phyloP scores from a whole-genome alignment of 2,888 invertebrate genomes.

The Catocala nupta region DNA sequence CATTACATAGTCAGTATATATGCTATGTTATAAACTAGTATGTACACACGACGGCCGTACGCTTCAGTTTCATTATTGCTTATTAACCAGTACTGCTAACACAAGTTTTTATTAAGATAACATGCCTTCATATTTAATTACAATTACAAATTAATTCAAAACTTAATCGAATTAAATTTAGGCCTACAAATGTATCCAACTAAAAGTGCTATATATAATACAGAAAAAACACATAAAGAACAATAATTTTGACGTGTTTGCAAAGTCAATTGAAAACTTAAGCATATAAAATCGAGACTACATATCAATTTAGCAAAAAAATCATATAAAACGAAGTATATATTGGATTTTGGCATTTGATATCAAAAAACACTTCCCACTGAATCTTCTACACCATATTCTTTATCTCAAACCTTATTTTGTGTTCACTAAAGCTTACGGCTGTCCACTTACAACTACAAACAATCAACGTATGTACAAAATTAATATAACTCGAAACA shows the following conservation, averaged over 20 bases:
- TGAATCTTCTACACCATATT: not conserved
- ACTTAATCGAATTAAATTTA: too few species aligned
- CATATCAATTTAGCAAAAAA: too few species aligned
- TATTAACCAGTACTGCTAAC: slow-evolving; percentile 15
- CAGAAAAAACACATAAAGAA: too few species aligned
- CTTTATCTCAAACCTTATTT: slow-evolving; percentile 2
- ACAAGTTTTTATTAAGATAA: not conserved
- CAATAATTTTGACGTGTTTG: too few species aligned
- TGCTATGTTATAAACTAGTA: slow-evolving; percentile 33
- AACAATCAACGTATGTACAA: slow-evolving; percentile 46
- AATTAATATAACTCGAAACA: slow-evolving; percentile 29
- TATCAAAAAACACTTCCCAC: not conserved
- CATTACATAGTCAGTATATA: slow-evolving; percentile 24
- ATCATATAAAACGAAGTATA: too few species aligned
- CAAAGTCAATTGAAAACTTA: too few species aligned
- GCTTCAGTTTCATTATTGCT: slow-evolving; percentile 38
- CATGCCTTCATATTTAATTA: not conserved
- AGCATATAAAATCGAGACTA: too few species aligned
- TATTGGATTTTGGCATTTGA: too few species aligned
- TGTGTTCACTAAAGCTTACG: slow-evolving; percentile 6
- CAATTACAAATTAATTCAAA: too few species aligned
- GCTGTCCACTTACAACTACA: slow-evolving; percentile 25
- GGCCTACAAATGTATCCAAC: too few species aligned
- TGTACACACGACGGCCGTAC: slow-evolving; percentile 41
- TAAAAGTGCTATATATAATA: too few species aligned